phyloP scores from a whole-genome alignment of 2,113 vertebrate genomes.

The Cercopithecus mona region DNA sequence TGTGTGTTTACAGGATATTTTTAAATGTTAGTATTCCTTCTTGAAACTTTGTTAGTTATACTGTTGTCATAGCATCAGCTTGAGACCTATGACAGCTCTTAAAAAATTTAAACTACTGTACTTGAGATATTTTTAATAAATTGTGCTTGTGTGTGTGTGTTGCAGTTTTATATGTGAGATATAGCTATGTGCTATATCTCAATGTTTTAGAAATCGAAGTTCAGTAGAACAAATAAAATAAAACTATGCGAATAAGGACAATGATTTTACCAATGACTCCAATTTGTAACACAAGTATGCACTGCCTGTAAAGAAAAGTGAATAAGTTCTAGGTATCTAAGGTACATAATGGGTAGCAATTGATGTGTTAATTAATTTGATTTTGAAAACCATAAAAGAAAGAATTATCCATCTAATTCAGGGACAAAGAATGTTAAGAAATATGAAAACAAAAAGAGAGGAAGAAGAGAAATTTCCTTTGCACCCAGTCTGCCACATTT shows the following conservation, averaged over 20 bases:
- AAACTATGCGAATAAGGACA: background rate
- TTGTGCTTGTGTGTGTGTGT: background rate
- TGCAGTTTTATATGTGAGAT: background rate
- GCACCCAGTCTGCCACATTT: rapidly evolving
- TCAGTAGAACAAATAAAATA: background rate
- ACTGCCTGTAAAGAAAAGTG: background rate
- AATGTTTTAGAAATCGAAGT: background rate
- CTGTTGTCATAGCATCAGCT: background rate
- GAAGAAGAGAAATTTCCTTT: background rate
- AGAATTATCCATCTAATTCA: background rate
- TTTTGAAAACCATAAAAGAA: background rate
- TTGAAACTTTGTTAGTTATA: background rate
- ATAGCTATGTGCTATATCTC: background rate
- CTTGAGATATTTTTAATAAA: background rate
- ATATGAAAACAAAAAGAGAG: background rate
- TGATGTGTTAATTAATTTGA: background rate
- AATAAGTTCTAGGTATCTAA: background rate
- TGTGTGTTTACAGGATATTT: background rate
- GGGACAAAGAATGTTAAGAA: background rate
- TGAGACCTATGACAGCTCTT: background rate
- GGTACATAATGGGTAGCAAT: background rate
- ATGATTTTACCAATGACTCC: background rate
- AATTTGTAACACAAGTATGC: background rate
- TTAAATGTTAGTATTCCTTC: background rate
- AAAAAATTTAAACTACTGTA: background rate